Evolutionary conservation across 2,113 vertebrate species (phyloP).

Genomic region (Tachysurus fulvidraco): DNA sequence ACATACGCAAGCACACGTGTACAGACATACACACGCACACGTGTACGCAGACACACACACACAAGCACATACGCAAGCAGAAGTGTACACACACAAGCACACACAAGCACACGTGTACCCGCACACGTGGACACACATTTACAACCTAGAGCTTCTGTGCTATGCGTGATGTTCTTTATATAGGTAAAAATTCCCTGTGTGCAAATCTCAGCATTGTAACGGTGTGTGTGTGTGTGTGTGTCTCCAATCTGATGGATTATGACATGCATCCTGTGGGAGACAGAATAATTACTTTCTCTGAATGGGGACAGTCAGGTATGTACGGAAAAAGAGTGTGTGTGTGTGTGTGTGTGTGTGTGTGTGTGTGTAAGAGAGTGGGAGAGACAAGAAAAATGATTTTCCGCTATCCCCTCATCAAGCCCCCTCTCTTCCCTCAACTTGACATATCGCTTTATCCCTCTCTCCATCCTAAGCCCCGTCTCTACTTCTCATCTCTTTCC

Average conservation of each 20-base stretch:
- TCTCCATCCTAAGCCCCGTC: neutral
- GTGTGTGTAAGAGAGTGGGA: slow-evolving; percentile 54
- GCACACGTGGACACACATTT: neutral
- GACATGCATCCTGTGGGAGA: slow-evolving; percentile 63
- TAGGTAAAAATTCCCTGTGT: neutral
- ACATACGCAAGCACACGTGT: too few relatives aligned
- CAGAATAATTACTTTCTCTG: slow-evolving; percentile 49
- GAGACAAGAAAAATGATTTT: slow-evolving; percentile 12
- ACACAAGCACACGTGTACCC: neutral
- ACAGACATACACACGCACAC: too few relatives aligned
- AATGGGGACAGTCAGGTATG: slow-evolving; percentile 23
- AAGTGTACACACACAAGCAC: too few relatives aligned
- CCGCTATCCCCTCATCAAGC: neutral
- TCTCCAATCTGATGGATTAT: slow-evolving; percentile 60
- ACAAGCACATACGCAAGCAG: too few relatives aligned
- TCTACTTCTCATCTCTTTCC: neutral
- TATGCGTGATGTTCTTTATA: neutral
- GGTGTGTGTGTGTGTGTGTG: slow-evolving; percentile 4
- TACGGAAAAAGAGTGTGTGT: too few relatives aligned
- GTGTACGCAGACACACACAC: too few relatives aligned
- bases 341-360: neutral
- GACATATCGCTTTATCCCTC: neutral
- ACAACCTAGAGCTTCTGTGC: too few relatives aligned
- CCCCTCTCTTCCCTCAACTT: neutral
- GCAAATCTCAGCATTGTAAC: neutral